Percentiles rank a stretch among this genome's conserved stretches.
Conservation (phyloP, 2,113 vertebrate genomes). For the Mungos mungo region DNA sequence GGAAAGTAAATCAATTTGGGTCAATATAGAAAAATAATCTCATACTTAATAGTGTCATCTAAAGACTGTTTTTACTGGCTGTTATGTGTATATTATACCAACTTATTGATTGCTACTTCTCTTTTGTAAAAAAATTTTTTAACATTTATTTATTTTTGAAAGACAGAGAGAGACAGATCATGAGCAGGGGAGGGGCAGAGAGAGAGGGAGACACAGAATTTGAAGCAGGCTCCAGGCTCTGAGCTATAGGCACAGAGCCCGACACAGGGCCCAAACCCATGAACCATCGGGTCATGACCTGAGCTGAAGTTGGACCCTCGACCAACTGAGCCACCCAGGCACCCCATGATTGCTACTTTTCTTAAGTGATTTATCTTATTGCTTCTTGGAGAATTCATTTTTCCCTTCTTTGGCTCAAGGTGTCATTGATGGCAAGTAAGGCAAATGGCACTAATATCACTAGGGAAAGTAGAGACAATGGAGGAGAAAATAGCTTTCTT, state of each 20-base stretch:
- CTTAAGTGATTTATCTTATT: not conserved
- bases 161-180: too few relatives aligned
- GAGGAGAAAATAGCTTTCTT: not conserved
- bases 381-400: not conserved
- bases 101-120: not conserved
- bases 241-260: too few relatives aligned
- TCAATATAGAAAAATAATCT: slow-evolving; percentile 9
- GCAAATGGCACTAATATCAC: not conserved
- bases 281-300: too few relatives aligned
- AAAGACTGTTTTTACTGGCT: not conserved
- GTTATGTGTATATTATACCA: not conserved
- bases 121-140: not conserved
- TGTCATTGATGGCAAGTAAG: not conserved
- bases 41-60: not conserved
- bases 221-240: too few relatives aligned
- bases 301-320: too few relatives aligned
- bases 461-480: not conserved
- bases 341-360: not conserved
- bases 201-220: too few relatives aligned
- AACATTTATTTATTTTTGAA: too few relatives aligned
- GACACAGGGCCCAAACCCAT: too few relatives aligned
- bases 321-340: too few relatives aligned
- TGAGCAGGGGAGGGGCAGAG: too few relatives aligned
- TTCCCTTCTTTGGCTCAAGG: not conserved
- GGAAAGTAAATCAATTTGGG: not conserved